These are phyloP conservation scores for Felis catus DNA, from an alignment of 2,113 vertebrate species.

Conservation along the genomic window DNA sequence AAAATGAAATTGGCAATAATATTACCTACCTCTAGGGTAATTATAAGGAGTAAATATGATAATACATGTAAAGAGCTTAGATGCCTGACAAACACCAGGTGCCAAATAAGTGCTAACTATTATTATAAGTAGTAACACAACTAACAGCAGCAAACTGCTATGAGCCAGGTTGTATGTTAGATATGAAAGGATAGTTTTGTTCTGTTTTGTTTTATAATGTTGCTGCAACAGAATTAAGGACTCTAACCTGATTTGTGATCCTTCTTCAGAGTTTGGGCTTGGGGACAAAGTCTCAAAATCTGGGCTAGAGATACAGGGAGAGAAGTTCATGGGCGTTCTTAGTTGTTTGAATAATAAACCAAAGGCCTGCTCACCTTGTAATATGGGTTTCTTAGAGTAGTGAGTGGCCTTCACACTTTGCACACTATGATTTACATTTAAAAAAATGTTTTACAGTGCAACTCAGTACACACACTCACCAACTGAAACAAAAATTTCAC, in stretches of 20 bases:
- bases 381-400: not conserved
- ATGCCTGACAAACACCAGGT: slow-evolving; percentile 27
- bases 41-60: not conserved
- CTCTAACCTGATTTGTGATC: not conserved
- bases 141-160: not conserved
- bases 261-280: not conserved
- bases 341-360: not conserved
- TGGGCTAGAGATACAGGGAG: not conserved
- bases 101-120: not conserved
- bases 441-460: not conserved
- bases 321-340: not conserved
- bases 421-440: not conserved
- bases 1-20: not conserved
- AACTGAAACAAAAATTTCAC: not conserved
- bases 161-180: not conserved
- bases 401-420: not conserved
- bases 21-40: not conserved
- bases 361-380: not conserved
- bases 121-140: slow-evolving; percentile 17
- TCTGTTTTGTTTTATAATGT: not conserved
- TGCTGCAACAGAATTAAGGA: slow-evolving; percentile 26
- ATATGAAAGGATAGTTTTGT: not conserved
- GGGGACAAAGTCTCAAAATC: not conserved
- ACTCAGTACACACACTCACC: not conserved
- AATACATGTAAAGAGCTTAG: not conserved